These are phyloP conservation scores for Lacanobia oleracea DNA, from an alignment of 2,888 invertebrate genomes.

Conservation along the genomic window DNA sequence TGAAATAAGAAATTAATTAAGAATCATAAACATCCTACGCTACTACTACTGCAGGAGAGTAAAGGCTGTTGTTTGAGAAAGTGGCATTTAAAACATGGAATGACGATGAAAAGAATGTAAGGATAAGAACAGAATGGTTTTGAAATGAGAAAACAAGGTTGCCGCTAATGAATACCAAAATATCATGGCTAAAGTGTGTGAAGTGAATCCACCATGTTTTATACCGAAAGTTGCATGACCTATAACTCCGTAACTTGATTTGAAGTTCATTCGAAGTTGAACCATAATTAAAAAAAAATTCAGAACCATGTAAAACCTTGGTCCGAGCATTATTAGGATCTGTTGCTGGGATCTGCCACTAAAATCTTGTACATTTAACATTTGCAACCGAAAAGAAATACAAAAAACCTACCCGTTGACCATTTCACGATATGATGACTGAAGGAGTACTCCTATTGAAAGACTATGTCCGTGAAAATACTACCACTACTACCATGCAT, in stretches of 20 bases:
- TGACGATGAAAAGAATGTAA: neutral
- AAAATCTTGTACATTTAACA: neutral
- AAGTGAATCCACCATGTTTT: neutral
- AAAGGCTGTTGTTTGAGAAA: neutral
- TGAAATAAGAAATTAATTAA: neutral
- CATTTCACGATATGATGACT: neutral
- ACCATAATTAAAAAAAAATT: too few species aligned
- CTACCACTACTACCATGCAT: neutral
- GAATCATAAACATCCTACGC: neutral
- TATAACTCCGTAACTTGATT: too few species aligned
- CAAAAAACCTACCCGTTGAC: neutral
- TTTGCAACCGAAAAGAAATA: too few species aligned
- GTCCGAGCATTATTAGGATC: too few species aligned
- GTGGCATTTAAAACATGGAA: neutral
- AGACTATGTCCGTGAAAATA: neutral
- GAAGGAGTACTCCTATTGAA: neutral
- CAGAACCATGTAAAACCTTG: too few species aligned
- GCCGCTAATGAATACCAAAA: neutral
- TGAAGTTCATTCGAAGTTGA: too few species aligned
- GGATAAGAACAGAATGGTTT: constrained; percentile 16
- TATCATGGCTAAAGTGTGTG: neutral
- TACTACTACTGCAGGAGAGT: too few species aligned
- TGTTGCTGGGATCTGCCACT: constrained; percentile 5
- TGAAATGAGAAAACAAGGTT: neutral
- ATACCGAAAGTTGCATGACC: too few species aligned